Evolutionary conservation across 2,797 vertebrate species (phyloP), one percentile per base, ranked within the genome.

Genomic region (Falco cherrug): DNA sequence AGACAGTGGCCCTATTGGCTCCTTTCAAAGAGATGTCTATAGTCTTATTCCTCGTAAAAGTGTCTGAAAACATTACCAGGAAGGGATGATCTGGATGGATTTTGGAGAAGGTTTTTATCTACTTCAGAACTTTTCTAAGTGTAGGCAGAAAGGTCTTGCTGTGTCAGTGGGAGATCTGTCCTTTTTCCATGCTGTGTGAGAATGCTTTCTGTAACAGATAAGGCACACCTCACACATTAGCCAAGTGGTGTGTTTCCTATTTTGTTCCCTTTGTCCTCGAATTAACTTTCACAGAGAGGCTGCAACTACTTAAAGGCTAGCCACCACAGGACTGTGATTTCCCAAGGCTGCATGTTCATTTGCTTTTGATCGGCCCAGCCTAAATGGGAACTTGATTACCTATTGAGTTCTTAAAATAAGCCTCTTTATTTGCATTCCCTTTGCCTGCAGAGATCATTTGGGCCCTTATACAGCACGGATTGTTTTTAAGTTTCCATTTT

Each of bases 371-470:
- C 82, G 90, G 75, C 50, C 51, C 80, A 88, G 64, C 33, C 84
- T 85, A 80, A 91, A 94, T 84, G 61, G 51, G 84, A 47, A 87
- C 76, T 92, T 83, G 61, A 65, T 78, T 90, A 56, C 87, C 95
- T 90, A 74, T 1, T 57, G 89, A 95, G 70, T 59, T 93, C 89
- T 74, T 96, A 87, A 93, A 90, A 91, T 84, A 96, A 74, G 80
- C 25, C 29, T 71, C 50, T 85, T 87, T 75, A 67, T 96, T 91
- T 94, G 80, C 83, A 93, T 84, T 73, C 69, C 74, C 61, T 60
- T 53, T 57, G 70, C 77, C 79, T 89, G 73, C 63, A 94, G 85
- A 94, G 70, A 91, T 79, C 65, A 43, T 82, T 63, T 78, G 65
- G 57, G 57, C 74, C 43, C 51, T n/a, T 61, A 17, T 50, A 84